Evolutionary conservation across 2,113 vertebrate genomes (phyloP).

Genomic region (Oxygymnocypris stewartii): DNA sequence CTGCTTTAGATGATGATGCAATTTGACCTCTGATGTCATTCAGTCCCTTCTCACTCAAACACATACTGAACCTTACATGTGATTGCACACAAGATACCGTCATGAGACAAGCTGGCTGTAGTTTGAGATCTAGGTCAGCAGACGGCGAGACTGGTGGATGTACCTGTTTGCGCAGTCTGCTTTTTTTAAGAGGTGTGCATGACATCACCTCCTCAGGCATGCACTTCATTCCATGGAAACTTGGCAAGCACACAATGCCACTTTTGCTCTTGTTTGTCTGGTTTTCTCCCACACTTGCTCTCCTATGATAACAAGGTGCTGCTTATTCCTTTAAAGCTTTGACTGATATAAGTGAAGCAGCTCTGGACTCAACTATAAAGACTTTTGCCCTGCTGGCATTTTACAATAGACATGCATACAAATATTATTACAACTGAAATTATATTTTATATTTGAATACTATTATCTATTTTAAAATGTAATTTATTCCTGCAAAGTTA

Average conservation of each 20-base stretch:
- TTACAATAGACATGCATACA: too few species aligned
- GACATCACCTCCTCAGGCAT: conserved; percentile 51
- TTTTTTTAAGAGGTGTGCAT: conserved; percentile 57
- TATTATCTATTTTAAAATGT: too few species aligned
- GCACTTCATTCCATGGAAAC: conserved; percentile 33
- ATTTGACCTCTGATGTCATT: conserved; percentile 37
- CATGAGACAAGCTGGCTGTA: conserved; percentile 27
- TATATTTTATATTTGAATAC: neutral
- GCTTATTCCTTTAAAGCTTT: conserved; percentile 24
- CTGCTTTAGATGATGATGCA: neutral
- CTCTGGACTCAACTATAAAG: too few species aligned
- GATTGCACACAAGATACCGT: conserved; percentile 25
- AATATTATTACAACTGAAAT: too few species aligned
- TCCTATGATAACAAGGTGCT: conserved; percentile 51
- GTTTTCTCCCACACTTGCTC: conserved; percentile 35
- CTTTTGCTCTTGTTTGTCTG: conserved; percentile 48
- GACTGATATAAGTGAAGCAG: neutral
- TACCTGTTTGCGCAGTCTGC: conserved; percentile 22
- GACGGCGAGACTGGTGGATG: conserved; percentile 25
- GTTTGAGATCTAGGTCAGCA: conserved; percentile 29
- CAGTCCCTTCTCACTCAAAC: conserved; percentile 44
- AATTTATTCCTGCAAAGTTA: too few species aligned
- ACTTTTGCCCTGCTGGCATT: too few species aligned
- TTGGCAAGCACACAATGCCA: conserved; percentile 8
- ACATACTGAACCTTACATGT: neutral